Conservation (phyloP, 1,140 invertebrate species). For the Ips nitidus region DNA sequence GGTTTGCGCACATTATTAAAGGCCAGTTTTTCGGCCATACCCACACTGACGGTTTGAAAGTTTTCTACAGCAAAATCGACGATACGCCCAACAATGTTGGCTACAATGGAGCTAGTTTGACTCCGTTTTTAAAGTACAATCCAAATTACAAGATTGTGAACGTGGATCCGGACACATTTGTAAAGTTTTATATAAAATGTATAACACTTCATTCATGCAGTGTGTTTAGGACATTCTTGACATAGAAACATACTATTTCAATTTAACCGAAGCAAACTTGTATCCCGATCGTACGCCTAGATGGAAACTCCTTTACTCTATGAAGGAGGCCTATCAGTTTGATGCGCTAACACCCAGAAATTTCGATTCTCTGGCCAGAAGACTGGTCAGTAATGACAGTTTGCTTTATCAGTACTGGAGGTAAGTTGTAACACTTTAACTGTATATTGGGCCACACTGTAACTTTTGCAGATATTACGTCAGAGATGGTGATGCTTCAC, state of each 20-base stretch:
- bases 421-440: conserved; percentile 9
- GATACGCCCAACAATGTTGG: conserved; percentile 60
- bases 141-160: conserved; percentile 78
- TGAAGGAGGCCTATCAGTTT: conserved; percentile 61
- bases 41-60: conserved; percentile 72
- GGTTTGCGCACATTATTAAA: conserved; percentile 60
- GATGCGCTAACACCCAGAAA: conserved; percentile 54
- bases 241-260: conserved; percentile 63
- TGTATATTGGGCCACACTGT: background rate
- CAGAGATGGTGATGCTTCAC: conserved; percentile 32
- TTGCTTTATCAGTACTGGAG: conserved; percentile 39
- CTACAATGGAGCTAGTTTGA: conserved; percentile 77
- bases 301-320: conserved; percentile 57
- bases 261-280: conserved; percentile 62
- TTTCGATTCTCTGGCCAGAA: conserved; percentile 54
- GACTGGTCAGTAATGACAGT: conserved; percentile 48
- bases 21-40: conserved; percentile 82
- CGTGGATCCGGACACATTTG: conserved; percentile 62
- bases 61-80: conserved; percentile 61
- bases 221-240: conserved; percentile 56
- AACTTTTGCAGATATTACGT: conserved; percentile 26
- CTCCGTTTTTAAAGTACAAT: conserved; percentile 68
- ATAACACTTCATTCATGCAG: background rate
- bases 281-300: conserved; percentile 47
- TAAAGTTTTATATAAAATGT: conserved; percentile 51